Conservation (phyloP, 2,797 vertebrate species). For the Heterohyrax brucei region DNA sequence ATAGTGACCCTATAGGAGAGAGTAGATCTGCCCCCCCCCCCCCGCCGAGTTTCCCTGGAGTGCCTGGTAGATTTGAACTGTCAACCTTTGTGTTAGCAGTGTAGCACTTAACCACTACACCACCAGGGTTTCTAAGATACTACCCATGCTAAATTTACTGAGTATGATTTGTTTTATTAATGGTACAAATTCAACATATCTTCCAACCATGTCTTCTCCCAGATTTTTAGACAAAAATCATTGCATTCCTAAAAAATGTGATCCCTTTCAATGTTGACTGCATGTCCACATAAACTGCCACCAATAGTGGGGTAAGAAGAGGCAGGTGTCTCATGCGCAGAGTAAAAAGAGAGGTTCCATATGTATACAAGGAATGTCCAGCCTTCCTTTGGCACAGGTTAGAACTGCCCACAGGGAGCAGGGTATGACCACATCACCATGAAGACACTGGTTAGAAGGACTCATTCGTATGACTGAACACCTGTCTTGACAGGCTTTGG, state of each 20-base stretch:
- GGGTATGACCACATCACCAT: background rate
- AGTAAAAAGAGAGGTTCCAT: background rate
- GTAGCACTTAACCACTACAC: too few species aligned
- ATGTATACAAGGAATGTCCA: background rate
- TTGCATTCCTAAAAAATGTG: background rate
- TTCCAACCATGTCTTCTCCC: slow-evolving; percentile 32
- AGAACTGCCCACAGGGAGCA: background rate
- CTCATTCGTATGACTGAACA: background rate
- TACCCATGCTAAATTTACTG: slow-evolving; percentile 13
- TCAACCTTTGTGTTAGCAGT: too few species aligned
- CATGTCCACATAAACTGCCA: background rate
- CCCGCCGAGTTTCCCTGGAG: too few species aligned
- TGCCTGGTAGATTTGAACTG: too few species aligned
- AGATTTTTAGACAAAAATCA: slow-evolving; percentile 5
- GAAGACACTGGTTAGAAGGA: background rate
- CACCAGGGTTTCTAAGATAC: background rate
- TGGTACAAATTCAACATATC: background rate
- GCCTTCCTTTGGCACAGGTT: background rate
- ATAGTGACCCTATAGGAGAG: too few species aligned
- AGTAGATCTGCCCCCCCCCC: too few species aligned
- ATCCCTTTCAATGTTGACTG: background rate
- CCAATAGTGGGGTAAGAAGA: background rate
- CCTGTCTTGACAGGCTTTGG: background rate
- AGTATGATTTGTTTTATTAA: background rate
- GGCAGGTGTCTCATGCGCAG: background rate